Base-by-base conservation (phyloP, 2,888 invertebrate species). In the Chalcis sispes region DNA sequence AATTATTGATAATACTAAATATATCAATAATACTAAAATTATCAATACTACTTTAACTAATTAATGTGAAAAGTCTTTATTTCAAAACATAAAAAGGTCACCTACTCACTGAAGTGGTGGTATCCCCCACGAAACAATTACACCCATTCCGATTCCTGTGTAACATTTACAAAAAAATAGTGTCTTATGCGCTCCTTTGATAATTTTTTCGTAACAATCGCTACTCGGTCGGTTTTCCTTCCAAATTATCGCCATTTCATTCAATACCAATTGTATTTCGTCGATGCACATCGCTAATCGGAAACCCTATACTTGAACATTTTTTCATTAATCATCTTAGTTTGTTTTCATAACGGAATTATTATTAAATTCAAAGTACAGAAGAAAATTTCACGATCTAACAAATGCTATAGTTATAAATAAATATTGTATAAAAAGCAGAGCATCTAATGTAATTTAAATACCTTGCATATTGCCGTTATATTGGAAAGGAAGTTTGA, bases 61-160 rank as follows among this genome's bases (percentile, higher is more conserved):
- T 15, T n/a, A 46, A n/a, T 15, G 8, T 46, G 15, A 2, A 46
- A 10, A 10, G 13, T 15, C 8, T 15, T n/a, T 2, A 0, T 27
- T 13, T 27, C 10, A 13, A 54, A 54, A 13, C 1, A 50, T 20
- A 25, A 54, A 2, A 10, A n/a, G 3, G 8, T 15, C 42, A 32
- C 48, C 29, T 65, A 66, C 66, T 66, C 27, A 66, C 66, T 40
- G 40, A 40, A 54, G 0, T 18, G 66, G 66, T 27, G 54, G 54
- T 4, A 66, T 23, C n/a, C 25, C n/a, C 10, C 36, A 40, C 7
- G 25, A 27, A 2, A 25, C 1, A 5, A 66, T 1, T 1, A 36
- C n/a, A 7, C 32, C 32, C 8, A 40, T 3, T n/a, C 10, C 36
- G 1, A 66, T 5, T 15, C 7, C 1, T 8, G 25, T 8, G 10